Evolutionary conservation across 2,113 vertebrate species (phyloP).

Genomic region (Canis aureus): DNA sequence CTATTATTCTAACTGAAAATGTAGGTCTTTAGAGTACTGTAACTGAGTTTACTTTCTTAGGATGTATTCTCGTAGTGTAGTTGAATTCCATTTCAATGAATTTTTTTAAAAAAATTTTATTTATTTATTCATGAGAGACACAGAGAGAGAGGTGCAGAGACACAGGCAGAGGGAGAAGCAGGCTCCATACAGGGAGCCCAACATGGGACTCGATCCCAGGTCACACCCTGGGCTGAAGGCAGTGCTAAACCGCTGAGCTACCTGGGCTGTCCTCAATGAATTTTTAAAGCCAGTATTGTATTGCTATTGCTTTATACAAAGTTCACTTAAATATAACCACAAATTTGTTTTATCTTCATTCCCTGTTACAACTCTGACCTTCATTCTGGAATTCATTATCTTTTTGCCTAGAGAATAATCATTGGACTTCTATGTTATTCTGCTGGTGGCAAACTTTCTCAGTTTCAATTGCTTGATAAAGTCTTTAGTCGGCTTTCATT

Average conservation of each 20-base stretch:
- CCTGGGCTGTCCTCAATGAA: background rate
- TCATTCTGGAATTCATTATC: background rate
- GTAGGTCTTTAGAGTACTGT: background rate
- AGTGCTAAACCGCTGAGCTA: too few relatives aligned
- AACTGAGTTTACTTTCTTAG: background rate
- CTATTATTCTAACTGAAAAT: background rate
- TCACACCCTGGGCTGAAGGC: too few relatives aligned
- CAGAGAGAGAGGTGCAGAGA: too few relatives aligned
- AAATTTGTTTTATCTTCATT: background rate
- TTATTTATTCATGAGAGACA: too few relatives aligned
- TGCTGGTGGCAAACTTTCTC: background rate
- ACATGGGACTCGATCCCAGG: too few relatives aligned
- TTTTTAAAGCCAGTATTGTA: background rate
- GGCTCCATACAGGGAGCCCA: too few relatives aligned
- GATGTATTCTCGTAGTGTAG: background rate
- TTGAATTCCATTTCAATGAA: background rate
- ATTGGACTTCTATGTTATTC: background rate
- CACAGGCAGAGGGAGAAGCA: too few relatives aligned
- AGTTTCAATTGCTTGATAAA: background rate
- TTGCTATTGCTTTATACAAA: background rate
- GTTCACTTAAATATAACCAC: background rate
- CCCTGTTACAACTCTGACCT: background rate
- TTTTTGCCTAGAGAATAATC: background rate
- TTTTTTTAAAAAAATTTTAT: background rate
- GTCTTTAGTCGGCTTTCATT: background rate